Percentiles rank a stretch among this genome's conserved stretches.
Evolutionary conservation across 2,797 vertebrate genomes (phyloP).

Genomic region (Eidolon dupreanum): DNA sequence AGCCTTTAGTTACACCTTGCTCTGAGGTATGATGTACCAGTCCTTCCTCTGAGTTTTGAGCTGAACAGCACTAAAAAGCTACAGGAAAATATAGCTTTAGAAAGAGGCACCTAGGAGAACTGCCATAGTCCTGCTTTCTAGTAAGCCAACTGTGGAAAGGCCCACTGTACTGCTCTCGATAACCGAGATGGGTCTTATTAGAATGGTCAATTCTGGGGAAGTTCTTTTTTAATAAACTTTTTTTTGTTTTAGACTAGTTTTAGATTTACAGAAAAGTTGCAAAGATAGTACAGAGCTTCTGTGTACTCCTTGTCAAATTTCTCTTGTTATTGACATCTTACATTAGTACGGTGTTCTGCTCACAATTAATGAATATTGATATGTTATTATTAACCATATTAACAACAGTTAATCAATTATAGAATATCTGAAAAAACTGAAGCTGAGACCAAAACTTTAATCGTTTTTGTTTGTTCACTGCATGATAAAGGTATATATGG

Average conservation of each 20-base stretch:
- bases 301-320: neutral
- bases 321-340: neutral
- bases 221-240: neutral
- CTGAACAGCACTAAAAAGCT: neutral
- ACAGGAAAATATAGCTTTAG: neutral
- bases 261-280: neutral
- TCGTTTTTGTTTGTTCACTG: neutral
- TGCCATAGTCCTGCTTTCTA: neutral
- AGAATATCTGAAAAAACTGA: neutral
- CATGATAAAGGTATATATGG: neutral
- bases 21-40: neutral
- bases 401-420: neutral
- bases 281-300: neutral
- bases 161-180: neutral
- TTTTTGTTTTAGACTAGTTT: slow-evolving; percentile 20
- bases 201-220: neutral
- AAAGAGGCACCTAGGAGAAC: neutral
- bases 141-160: neutral
- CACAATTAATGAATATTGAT: neutral
- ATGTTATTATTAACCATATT: neutral
- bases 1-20: slow-evolving; percentile 13
- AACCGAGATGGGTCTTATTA: neutral
- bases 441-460: neutral
- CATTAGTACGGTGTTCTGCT: neutral
- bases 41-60: neutral